phyloP scores from a whole-genome alignment of 2,888 invertebrate genomes.

The Chloroclystis v-ata region DNA sequence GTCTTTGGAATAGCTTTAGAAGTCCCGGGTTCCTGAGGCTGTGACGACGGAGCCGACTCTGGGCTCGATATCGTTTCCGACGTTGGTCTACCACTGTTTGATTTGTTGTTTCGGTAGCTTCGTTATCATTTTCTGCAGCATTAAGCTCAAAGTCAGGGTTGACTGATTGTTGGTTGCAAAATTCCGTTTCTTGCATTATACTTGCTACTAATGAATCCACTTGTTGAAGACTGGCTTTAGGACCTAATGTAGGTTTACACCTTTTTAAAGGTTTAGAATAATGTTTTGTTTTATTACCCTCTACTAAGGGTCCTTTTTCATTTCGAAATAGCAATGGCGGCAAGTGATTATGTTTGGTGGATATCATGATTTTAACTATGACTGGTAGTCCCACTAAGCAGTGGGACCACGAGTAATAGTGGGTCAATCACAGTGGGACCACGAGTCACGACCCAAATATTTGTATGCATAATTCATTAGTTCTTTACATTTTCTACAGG shows the following conservation, averaged over 20 bases:
- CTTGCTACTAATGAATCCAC: constrained; percentile 13
- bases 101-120: not conserved
- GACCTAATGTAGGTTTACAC: constrained; percentile 9
- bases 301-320: constrained; percentile 6
- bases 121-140: not conserved
- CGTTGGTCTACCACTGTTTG: not conserved
- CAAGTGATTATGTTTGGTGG: constrained; percentile 7
- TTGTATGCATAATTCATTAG: too few species aligned
- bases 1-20: too few species aligned
- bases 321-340: constrained; percentile 8
- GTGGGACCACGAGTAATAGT: too few species aligned
- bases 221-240: constrained; percentile 3
- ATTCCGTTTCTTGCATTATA: constrained; percentile 9
- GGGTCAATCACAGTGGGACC: too few species aligned
- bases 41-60: too few species aligned
- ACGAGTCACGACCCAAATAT: too few species aligned
- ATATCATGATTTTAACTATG: constrained; percentile 10
- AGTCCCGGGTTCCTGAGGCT: too few species aligned
- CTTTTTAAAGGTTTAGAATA: not conserved
- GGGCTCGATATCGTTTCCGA: not conserved
- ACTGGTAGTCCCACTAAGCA: too few species aligned
- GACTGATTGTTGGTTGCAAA: not conserved
- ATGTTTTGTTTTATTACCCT: not conserved
- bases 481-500: too few species aligned
- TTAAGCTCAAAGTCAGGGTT: not conserved